Conservation (phyloP, 2,888 invertebrate species). For the Eupithecia subumbrata region DNA sequence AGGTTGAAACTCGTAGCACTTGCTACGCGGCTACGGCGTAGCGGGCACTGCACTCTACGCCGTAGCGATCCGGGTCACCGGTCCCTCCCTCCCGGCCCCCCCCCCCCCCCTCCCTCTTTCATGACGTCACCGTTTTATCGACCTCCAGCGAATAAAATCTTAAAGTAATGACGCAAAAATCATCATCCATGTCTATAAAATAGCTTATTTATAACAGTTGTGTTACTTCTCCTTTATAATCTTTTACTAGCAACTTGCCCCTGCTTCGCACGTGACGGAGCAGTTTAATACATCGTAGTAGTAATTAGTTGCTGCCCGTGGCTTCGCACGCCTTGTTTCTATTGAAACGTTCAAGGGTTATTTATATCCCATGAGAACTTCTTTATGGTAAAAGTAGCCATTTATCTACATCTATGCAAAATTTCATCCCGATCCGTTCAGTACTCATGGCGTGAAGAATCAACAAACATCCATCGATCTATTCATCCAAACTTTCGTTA, state of each 20-base stretch:
- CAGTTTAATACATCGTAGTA: background rate
- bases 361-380: too few relatives aligned
- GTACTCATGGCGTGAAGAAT: too few relatives aligned
- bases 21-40: slow-evolving; percentile 13
- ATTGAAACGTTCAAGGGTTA: too few relatives aligned
- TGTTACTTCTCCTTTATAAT: background rate
- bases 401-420: too few relatives aligned
- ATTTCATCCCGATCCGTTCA: too few relatives aligned
- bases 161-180: background rate
- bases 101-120: background rate
- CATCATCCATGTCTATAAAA: background rate
- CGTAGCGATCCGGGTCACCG: slow-evolving; percentile 8
- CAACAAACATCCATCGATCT: too few relatives aligned
- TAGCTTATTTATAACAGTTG: background rate
- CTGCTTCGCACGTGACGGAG: background rate
- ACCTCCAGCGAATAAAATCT: background rate
- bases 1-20: slow-evolving; percentile 10
- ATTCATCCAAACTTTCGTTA: too few relatives aligned
- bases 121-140: slow-evolving; percentile 7
- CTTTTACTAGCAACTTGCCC: background rate
- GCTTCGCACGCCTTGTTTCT: too few relatives aligned
- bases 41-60: slow-evolving; percentile 15
- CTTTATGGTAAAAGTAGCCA: too few relatives aligned
- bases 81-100: too few relatives aligned
- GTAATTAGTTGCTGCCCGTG: too few relatives aligned